Evolutionary conservation across 2,888 invertebrate species (phyloP).

Genomic region (Drosophila pegasa): DNA sequence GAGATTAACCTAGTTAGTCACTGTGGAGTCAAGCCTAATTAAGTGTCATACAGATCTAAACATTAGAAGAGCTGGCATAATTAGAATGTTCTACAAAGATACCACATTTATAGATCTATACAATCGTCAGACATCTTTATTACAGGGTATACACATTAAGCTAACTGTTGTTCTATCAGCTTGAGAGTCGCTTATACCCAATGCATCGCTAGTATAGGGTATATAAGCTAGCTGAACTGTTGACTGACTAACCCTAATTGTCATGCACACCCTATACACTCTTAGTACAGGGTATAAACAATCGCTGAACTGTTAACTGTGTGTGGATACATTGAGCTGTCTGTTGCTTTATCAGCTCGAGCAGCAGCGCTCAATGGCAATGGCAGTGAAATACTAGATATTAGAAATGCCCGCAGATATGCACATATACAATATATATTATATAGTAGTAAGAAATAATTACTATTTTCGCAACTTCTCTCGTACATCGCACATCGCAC

Average conservation of each 20-base stretch:
- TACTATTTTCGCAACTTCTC: constrained; percentile 59
- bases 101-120: neutral
- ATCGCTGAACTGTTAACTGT: constrained; percentile 47
- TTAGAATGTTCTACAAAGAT: neutral
- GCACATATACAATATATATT: constrained; percentile 33
- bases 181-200: neutral
- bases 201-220: neutral
- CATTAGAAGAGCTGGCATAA: neutral
- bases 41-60: neutral
- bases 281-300: constrained; percentile 32
- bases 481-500: constrained; percentile 29
- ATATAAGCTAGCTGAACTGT: neutral
- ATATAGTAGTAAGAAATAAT: constrained; percentile 58
- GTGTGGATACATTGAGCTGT: constrained; percentile 42
- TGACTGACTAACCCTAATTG: neutral
- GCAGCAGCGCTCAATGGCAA: constrained; percentile 17
- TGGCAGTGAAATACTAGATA: constrained; percentile 35
- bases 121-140: neutral
- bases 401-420: constrained; percentile 60
- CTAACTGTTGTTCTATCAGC: no score
- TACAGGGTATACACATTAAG: neutral
- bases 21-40: neutral
- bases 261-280: neutral
- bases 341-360: constrained; percentile 46
- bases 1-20: neutral